These are phyloP conservation scores for Dinoponera quadriceps DNA, from an alignment of 1,140 invertebrate species.

Conservation along the genomic window DNA sequence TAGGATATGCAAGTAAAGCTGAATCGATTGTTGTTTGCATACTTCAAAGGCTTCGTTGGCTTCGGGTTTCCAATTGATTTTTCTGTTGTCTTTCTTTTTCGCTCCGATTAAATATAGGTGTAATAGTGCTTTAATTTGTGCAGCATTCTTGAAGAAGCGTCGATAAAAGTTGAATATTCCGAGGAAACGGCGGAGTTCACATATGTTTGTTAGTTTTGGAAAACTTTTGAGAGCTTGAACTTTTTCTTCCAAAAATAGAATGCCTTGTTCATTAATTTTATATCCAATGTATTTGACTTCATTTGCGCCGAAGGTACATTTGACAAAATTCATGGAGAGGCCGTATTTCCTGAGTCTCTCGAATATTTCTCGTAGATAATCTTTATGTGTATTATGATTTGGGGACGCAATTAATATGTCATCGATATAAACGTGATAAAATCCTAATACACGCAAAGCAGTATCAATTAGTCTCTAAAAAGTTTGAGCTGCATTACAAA, in stretches of 20 bases:
- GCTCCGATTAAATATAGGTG: background rate
- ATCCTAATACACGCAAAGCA: slow-evolving; percentile 67
- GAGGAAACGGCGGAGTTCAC: background rate
- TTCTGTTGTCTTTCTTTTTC: background rate
- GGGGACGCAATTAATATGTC: slow-evolving; percentile 65
- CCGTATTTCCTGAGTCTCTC: background rate
- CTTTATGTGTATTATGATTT: slow-evolving; percentile 1
- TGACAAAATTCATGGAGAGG: background rate
- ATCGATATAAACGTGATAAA: slow-evolving; percentile 49
- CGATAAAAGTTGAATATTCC: slow-evolving; percentile 35
- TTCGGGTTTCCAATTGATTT: background rate
- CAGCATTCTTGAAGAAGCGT: background rate
- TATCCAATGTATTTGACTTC: slow-evolving; percentile 15
- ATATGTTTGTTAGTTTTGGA: background rate
- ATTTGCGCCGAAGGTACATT: background rate
- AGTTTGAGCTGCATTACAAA: slow-evolving; percentile 82
- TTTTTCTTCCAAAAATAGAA: background rate
- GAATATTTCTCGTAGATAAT: slow-evolving; percentile 6
- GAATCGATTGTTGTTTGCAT: background rate
- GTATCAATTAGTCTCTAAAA: slow-evolving; percentile 83
- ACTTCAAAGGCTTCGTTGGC: background rate
- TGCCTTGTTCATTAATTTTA: background rate
- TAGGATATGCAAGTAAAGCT: background rate
- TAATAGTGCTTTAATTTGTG: background rate
- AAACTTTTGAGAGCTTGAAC: background rate